Conservation (phyloP, 2,888 invertebrate genomes). For the Watsonalla cultraria region DNA sequence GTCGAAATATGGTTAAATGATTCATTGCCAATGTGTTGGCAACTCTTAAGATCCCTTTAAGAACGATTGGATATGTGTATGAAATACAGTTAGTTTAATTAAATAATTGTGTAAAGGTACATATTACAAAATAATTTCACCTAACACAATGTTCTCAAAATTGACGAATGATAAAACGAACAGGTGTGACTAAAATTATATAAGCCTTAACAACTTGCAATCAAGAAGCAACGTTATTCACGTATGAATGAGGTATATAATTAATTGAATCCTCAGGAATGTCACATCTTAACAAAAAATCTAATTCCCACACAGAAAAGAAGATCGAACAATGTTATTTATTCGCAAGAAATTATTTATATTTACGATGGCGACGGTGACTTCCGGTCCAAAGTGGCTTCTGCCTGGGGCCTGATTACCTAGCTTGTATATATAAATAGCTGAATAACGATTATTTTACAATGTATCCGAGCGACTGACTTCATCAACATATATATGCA, state of each 20-base stretch:
- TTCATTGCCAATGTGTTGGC: too few relatives aligned
- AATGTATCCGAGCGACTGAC: too few relatives aligned
- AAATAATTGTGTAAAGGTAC: too few relatives aligned
- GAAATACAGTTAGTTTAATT: too few relatives aligned
- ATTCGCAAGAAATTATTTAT: constrained; percentile 53
- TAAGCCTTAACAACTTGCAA: background rate
- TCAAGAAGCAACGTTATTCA: background rate
- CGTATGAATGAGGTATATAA: background rate
- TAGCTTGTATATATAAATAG: background rate
- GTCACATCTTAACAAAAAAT: background rate
- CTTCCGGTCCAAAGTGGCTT: constrained; percentile 44
- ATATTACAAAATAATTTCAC: too few relatives aligned
- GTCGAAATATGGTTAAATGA: too few relatives aligned
- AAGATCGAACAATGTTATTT: constrained; percentile 20
- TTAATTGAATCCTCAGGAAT: background rate
- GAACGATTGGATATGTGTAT: too few relatives aligned
- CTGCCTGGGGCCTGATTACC: background rate
- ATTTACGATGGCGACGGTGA: constrained; percentile 50
- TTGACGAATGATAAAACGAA: too few relatives aligned
- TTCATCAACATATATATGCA: too few relatives aligned
- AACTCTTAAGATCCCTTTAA: too few relatives aligned
- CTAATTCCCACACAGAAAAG: constrained; percentile 1
- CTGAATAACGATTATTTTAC: background rate
- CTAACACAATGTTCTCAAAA: too few relatives aligned
- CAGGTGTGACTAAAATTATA: background rate